Evolutionary conservation across 2,888 invertebrate species (phyloP).

Genomic region (Drosophila macrospina): DNA sequence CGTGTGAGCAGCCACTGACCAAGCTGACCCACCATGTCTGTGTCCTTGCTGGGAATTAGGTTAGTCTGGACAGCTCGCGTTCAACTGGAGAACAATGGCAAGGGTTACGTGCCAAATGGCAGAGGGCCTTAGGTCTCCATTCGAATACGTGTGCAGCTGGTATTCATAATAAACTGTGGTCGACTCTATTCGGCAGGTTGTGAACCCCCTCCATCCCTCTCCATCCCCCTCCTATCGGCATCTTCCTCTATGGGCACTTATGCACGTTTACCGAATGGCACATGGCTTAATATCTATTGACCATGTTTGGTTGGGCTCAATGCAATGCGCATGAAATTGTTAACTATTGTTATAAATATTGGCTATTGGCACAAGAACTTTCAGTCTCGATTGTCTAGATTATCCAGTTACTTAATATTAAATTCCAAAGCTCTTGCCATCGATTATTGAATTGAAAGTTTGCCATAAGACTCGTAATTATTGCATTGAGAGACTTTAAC

Average conservation of each 20-base stretch:
- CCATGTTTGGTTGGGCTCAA: too few relatives aligned
- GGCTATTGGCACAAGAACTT: conserved; percentile 8
- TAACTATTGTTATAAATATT: conserved; percentile 19
- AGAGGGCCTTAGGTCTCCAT: conserved; percentile 29
- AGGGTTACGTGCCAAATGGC: conserved; percentile 19
- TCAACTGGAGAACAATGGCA: conserved; percentile 6
- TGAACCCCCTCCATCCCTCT: too few relatives aligned
- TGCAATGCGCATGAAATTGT: conserved; percentile 8
- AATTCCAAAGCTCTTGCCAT: background rate
- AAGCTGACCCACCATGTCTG: conserved; percentile 29
- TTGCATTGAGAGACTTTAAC: conserved; percentile 5
- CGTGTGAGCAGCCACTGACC: conserved; percentile 46
- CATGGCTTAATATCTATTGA: conserved; percentile 61
- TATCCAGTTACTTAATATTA: conserved; percentile 9
- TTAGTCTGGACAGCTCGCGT: conserved; percentile 35
- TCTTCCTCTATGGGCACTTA: conserved; percentile 58
- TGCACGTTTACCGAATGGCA: conserved; percentile 74
- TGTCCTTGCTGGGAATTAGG: conserved; percentile 48
- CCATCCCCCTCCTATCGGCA: too few relatives aligned
- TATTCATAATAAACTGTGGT: conserved; percentile 53
- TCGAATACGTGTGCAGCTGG: conserved; percentile 49
- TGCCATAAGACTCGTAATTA: background rate
- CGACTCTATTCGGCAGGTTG: conserved; percentile 4
- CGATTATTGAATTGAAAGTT: background rate
- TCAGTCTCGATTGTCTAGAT: background rate